phyloP scores from a whole-genome alignment of 2,113 vertebrate genomes.

The Alaudala cheleensis region DNA sequence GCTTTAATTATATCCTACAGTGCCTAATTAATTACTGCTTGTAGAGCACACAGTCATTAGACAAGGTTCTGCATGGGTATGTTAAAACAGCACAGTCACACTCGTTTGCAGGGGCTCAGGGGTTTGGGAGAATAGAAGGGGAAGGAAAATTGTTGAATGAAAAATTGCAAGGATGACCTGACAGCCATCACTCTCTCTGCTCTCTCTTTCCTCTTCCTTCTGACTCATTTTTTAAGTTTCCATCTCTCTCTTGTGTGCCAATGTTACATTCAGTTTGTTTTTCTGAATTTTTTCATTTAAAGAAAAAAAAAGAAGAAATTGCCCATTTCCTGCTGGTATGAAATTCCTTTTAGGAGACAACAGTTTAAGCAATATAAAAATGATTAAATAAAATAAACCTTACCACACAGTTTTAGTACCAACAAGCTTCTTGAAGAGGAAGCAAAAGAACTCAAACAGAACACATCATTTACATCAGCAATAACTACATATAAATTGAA shows the following conservation, averaged over 20 bases:
- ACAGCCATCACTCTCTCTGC: background rate
- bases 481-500: background rate
- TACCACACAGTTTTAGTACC: slow-evolving; percentile 9
- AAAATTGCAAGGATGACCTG: background rate
- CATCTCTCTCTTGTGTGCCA: background rate
- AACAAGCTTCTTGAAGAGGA: background rate
- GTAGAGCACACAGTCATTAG: background rate
- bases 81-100: background rate
- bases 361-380: background rate
- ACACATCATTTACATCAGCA: background rate
- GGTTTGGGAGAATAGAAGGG: background rate
- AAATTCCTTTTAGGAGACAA: background rate
- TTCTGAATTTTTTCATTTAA: background rate
- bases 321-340: background rate
- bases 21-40: slow-evolving; percentile 29
- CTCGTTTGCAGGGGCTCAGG: background rate
- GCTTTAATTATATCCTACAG: slow-evolving; percentile 39
- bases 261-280: background rate
- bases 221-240: background rate
- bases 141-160: background rate
- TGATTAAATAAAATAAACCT: slow-evolving; percentile 11
- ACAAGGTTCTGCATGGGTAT: background rate
- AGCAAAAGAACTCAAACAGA: slow-evolving; percentile 7
- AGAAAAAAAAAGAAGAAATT: background rate
- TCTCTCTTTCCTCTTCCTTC: background rate